These are phyloP conservation scores for Nezara viridula DNA, from an alignment of 2,888 invertebrate genomes.

Conservation along the genomic window DNA sequence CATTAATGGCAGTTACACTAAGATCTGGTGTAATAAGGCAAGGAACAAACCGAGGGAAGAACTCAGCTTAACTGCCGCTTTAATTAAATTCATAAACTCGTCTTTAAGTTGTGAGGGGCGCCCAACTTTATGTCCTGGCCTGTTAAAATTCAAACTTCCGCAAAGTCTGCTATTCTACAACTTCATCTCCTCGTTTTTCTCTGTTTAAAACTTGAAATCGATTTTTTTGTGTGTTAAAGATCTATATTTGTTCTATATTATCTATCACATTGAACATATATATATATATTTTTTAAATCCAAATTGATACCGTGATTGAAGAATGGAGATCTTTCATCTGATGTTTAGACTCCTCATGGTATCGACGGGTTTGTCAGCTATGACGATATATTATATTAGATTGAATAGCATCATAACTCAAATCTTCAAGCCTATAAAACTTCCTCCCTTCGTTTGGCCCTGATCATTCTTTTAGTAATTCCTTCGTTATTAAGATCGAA, in stretches of 20 bases:
- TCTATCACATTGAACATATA: not conserved
- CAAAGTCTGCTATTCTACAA: not conserved
- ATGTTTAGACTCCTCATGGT: too few relatives aligned
- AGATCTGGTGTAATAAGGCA: not conserved
- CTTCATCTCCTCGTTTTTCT: slow-evolving; percentile 24
- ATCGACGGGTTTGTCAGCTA: too few relatives aligned
- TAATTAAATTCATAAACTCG: slow-evolving; percentile 64
- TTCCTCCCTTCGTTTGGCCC: too few relatives aligned
- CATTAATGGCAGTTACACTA: not conserved
- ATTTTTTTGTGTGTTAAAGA: not conserved
- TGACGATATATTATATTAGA: too few relatives aligned
- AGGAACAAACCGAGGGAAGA: slow-evolving; percentile 13
- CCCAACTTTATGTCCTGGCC: slow-evolving; percentile 10
- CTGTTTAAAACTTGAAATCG: not conserved
- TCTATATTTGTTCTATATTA: not conserved
- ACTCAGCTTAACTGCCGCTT: slow-evolving; percentile 7
- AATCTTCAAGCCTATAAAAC: too few relatives aligned
- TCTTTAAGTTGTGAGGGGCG: slow-evolving; percentile 53
- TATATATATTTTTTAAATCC: too few relatives aligned
- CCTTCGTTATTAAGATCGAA: too few relatives aligned
- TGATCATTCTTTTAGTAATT: too few relatives aligned
- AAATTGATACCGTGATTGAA: too few relatives aligned
- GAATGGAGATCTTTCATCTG: too few relatives aligned
- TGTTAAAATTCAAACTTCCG: slow-evolving; percentile 40
- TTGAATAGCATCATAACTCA: too few relatives aligned